These are phyloP conservation scores for Apodemus speciosus DNA, from an alignment of 2,113 vertebrate species.

Conservation along the genomic window DNA sequence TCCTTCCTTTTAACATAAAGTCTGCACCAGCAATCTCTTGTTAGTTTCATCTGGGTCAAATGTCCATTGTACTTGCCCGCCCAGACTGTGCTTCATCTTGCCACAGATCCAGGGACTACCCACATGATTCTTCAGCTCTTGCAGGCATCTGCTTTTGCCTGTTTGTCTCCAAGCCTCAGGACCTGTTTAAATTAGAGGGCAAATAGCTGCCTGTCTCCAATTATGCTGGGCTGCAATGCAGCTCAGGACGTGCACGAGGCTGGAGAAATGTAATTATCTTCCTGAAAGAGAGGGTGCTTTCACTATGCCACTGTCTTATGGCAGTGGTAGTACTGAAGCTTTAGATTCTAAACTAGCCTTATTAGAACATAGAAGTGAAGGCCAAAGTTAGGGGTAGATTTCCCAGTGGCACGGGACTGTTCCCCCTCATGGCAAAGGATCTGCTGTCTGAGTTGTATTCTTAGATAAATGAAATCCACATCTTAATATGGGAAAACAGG, in stretches of 20 bases:
- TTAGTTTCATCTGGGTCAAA: background rate
- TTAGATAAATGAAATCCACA: background rate
- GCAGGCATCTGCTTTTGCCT: conserved; percentile 7
- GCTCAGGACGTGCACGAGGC: background rate
- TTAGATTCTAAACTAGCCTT: background rate
- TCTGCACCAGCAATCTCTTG: background rate
- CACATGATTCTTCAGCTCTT: background rate
- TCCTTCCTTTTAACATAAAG: background rate
- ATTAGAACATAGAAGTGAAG: background rate
- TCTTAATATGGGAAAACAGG: conserved; percentile 21
- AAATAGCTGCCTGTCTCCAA: conserved; percentile 64
- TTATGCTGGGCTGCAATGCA: conserved; percentile 41
- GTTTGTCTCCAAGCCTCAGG: conserved; percentile 50
- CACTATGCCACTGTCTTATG: background rate
- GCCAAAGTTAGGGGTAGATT: background rate
- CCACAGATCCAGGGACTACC: background rate
- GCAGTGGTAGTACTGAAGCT: background rate
- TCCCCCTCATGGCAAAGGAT: background rate
- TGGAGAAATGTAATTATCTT: conserved; percentile 67
- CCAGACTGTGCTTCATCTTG: background rate
- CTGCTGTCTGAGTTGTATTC: background rate
- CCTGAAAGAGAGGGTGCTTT: conserved; percentile 5
- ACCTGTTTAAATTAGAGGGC: conserved; percentile 63
- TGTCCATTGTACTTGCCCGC: background rate
- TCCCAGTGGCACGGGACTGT: no score